Evolutionary conservation across 2,888 invertebrate species (phyloP).

Genomic region (Eubasilissa splendida): DNA sequence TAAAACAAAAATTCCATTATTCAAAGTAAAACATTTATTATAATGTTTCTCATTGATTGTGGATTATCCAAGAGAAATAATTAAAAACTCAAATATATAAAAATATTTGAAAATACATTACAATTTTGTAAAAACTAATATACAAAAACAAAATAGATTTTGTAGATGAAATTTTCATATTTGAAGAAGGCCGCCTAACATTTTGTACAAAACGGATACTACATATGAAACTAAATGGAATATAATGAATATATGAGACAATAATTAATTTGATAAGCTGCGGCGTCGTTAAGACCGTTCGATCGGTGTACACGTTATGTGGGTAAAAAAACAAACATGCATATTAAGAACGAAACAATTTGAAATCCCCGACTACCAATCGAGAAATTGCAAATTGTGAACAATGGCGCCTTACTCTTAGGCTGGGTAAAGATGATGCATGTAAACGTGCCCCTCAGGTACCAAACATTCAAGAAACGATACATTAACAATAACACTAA

Average conservation of each 20-base stretch:
- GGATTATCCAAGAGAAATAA: constrained; percentile 2
- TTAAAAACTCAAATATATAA: neutral
- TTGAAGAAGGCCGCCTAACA: neutral
- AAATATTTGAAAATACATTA: neutral
- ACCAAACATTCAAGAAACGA: neutral
- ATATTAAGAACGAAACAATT: constrained; percentile 32
- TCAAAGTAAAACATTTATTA: constrained; percentile 35
- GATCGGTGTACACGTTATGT: neutral
- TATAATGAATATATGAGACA: constrained; percentile 17
- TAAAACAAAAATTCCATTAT: constrained; percentile 4
- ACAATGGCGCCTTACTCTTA: constrained; percentile 16
- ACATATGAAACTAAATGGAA: constrained; percentile 27
- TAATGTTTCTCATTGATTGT: neutral
- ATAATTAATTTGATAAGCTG: neutral
- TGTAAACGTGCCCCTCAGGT: neutral
- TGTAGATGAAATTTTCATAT: too few relatives aligned
- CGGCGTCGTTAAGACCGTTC: neutral
- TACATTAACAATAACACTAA: neutral
- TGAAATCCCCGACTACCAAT: neutral
- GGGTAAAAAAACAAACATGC: constrained; percentile 16
- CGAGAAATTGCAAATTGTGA: constrained; percentile 27
- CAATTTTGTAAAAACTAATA: neutral
- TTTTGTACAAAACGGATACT: constrained; percentile 18
- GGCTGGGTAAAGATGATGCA: constrained; percentile 12
- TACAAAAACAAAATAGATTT: too few relatives aligned